A percentile compares a stretch with the other conserved stretches of the same genome.
phyloP scores from a whole-genome alignment of 2,113 vertebrate species.

The Leucosticte australis region DNA sequence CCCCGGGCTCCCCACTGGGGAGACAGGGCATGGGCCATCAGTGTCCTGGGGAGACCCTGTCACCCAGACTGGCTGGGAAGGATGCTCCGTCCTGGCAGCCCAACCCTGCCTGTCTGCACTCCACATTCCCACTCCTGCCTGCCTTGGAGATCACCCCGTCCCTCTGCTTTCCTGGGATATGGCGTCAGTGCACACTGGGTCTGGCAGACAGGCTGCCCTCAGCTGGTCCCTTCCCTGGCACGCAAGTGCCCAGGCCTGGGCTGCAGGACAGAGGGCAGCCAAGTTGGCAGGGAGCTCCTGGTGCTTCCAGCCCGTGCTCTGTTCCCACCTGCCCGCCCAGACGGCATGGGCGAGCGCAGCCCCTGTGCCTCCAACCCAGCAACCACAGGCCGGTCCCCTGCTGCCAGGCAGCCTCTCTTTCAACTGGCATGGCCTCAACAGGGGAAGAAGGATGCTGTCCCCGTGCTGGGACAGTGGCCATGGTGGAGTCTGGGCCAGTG shows the following conservation, averaged over 20 bases:
- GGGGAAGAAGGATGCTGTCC: not conserved
- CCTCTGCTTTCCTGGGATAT: not conserved
- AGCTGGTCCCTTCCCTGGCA: not conserved
- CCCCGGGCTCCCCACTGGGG: not conserved
- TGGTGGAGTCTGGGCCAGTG: not conserved
- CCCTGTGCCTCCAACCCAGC: accelerated
- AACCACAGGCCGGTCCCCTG: not conserved
- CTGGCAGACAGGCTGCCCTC: not conserved
- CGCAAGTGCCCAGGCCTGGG: not conserved
- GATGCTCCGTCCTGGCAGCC: not conserved
- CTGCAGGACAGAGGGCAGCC: not conserved
- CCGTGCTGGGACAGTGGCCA: accelerated
- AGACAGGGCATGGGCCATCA: not conserved
- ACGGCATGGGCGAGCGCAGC: accelerated
- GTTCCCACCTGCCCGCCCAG: not conserved
- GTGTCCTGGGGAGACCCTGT: not conserved
- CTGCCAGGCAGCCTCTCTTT: not conserved
- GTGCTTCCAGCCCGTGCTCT: accelerated
- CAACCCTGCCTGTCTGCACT: not conserved
- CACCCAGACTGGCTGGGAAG: not conserved
- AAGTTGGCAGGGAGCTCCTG: not conserved
- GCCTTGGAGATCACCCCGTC: not conserved
- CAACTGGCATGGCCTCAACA: not conserved
- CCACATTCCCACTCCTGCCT: not conserved
- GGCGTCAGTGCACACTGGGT: accelerated